These are phyloP conservation scores for Cardinalis cardinalis DNA, from an alignment of 2,113 vertebrate species.

Conservation along the genomic window DNA sequence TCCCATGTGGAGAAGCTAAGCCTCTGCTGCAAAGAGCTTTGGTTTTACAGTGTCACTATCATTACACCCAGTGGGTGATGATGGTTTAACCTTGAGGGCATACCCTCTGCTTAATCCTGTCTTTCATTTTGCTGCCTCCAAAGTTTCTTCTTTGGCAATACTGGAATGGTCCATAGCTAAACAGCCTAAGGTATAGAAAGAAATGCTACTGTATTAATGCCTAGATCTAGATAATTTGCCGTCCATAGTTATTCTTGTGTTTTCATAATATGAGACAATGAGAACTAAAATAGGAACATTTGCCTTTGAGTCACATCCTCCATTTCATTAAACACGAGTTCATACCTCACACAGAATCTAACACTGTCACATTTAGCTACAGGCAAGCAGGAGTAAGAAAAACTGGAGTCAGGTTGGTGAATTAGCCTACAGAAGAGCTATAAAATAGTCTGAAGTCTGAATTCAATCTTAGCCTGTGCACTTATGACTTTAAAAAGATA, in stretches of 20 bases:
- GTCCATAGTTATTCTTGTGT: background rate
- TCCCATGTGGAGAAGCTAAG: slow-evolving; percentile 13
- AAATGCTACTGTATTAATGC: background rate
- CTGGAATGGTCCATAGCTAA: background rate
- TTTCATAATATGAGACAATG: slow-evolving; percentile 6
- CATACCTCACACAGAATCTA: slow-evolving; percentile 36
- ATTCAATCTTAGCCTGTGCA: background rate
- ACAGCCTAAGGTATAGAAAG: background rate
- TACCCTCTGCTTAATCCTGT: slow-evolving; percentile 11
- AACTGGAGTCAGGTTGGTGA: slow-evolving; percentile 1
- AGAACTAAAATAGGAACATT: slow-evolving; percentile 17
- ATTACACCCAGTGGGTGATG: background rate
- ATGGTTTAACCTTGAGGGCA: background rate
- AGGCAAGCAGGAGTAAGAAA: slow-evolving; percentile 29
- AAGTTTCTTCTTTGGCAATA: background rate
- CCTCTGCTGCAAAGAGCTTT: slow-evolving; percentile 17
- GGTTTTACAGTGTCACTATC: slow-evolving; percentile 8
- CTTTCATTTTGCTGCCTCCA: slow-evolving; percentile 3
- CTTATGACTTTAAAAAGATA: slow-evolving; percentile 8
- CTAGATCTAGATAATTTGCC: slow-evolving; percentile 15
- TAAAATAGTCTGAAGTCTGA: slow-evolving; percentile 7
- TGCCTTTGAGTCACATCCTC: slow-evolving; percentile 43
- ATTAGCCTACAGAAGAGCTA: slow-evolving; percentile 7
- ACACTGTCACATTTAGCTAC: slow-evolving; percentile 39
- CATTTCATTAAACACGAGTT: slow-evolving; percentile 52